A percentile compares a stretch with the other conserved stretches of the same genome.
Conservation (phyloP, 2,797 vertebrate species). For the Rhinophrynus dorsalis region DNA sequence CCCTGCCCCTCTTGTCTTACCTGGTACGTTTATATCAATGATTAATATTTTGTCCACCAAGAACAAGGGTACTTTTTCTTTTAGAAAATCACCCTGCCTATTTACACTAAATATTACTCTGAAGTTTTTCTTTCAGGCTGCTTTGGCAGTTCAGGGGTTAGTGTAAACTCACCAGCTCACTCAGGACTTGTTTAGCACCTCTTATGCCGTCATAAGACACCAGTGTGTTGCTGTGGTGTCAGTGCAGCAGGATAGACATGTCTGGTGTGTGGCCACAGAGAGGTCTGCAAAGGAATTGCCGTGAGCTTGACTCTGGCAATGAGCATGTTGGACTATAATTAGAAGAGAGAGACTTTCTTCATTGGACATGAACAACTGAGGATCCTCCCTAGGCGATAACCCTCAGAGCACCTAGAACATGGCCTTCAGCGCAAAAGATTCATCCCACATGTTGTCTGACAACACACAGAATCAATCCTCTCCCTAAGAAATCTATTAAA, state of each 20-base stretch:
- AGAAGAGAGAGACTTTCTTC: slow-evolving; percentile 45
- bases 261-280: slow-evolving; percentile 57
- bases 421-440: slow-evolving; percentile 59
- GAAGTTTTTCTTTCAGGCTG: no score
- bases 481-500: slow-evolving; percentile 70
- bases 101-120: no score
- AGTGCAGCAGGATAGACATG: slow-evolving; percentile 48
- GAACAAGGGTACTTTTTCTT: no score
- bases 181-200: no score
- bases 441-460: slow-evolving; percentile 48
- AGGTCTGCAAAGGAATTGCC: slow-evolving; percentile 63
- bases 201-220: no score
- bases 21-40: no score
- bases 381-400: slow-evolving; percentile 42
- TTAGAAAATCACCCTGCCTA: no score
- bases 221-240: slow-evolving; percentile 13
- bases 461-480: slow-evolving; percentile 58
- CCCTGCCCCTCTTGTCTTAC: no score
- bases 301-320: slow-evolving; percentile 60
- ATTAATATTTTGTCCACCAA: no score
- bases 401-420: slow-evolving; percentile 53
- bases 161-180: no score
- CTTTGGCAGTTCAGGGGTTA: no score
- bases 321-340: slow-evolving; percentile 61
- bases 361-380: slow-evolving; percentile 50